Evolutionary conservation across 1,140 invertebrate genomes (phyloP), one percentile per base, ranked within the genome.

Genomic region (Xylocopa sonorina): DNA sequence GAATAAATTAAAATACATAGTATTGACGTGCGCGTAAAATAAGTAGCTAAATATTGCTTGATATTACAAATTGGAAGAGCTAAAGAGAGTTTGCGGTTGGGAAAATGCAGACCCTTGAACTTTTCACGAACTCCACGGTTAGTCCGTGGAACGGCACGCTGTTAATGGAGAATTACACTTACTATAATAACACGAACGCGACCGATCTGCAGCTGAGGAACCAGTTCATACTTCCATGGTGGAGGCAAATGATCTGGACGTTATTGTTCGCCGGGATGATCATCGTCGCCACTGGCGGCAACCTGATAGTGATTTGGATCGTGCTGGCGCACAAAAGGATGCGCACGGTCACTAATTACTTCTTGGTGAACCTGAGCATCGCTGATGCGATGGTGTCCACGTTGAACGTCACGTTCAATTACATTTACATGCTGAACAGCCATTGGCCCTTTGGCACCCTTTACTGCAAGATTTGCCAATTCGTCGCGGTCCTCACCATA

Each of bases 291-390:
- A 97, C 97, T 16, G 95, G 97, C 43, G 97, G 98, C 0, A 99
- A 99, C 91, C 92, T 98, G 48, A 98, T 99, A 82, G 98, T 99
- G 58, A 98, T 99, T 83, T 98, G 97, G 97, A 99, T 99, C 81
- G 98, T 99, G 3, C 90, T 98, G 51, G 96, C 97, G 21, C 97
- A 98, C 93, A 95, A 97, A 78, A 94, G 97, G 73, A 99, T 99
- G 98, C 93, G 98, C 60, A 98, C 98, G 0, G 97, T 99, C 4
- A 99, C 98, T 63, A 99, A 99, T 93, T 99, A 99, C 90, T 98
- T 99, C 91, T 93, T 99, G 60, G 96, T 99, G n/a, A 99, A 99
- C 90, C 92, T 99, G 58, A 98, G 97, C 76, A 95, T 98, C 29
- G 98, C 98, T 21, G 98, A 99, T 91, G 95, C 97, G 29, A 95